Base-by-base conservation (phyloP, 1,140 invertebrate genomes). In the Drosophila suzukii region DNA sequence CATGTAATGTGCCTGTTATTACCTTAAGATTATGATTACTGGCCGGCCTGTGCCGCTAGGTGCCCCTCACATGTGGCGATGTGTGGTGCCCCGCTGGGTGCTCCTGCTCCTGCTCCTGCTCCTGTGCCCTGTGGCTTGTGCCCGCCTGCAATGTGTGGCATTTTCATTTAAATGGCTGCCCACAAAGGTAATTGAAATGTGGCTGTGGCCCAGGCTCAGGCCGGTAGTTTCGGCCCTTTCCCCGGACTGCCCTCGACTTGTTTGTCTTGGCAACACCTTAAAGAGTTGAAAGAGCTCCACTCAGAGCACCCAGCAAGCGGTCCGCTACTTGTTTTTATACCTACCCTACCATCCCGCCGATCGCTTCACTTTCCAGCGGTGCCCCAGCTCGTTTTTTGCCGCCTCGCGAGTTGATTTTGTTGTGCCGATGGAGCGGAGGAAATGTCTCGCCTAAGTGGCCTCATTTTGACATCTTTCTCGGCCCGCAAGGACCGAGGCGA, bases 1-100 rank as follows among this genome's bases (percentile, higher is more conserved):
- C 84, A 70, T 84, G 81, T 89, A 89, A 89, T 89, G 84, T 84
- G 85, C 74, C 85, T 89, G 84, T 89, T 89, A 89, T 89, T 89
- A 89, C 84, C 77, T 78, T 75, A 89, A 89, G 84, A 89, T 89
- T 89, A 89, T 89, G 84, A 89, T 89, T 89, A 78, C 84, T 89
- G 81, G 68, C 84, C 66, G 46, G 41, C 43, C 57, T 71, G 51
- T 41, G 50, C 27, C 57, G 32, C 58, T 68, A 65, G 62, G 62
- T 11, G 24, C 43, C 63, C 17, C 66, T 74, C 76, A 80, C 62
- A 72, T 86, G 75, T 49, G 63, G 57, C 30, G 59, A 59, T 46
- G 55, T 60, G 75, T 56, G 57, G 63, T 73, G 59, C 61, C 74
- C 75, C 71, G 75, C 68, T 57, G 70, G 32, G 49, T 3, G 27